Evolutionary conservation across 2,797 vertebrate genomes (phyloP), one percentile per base, ranked within the genome.

Genomic region (Sylvia borin): DNA sequence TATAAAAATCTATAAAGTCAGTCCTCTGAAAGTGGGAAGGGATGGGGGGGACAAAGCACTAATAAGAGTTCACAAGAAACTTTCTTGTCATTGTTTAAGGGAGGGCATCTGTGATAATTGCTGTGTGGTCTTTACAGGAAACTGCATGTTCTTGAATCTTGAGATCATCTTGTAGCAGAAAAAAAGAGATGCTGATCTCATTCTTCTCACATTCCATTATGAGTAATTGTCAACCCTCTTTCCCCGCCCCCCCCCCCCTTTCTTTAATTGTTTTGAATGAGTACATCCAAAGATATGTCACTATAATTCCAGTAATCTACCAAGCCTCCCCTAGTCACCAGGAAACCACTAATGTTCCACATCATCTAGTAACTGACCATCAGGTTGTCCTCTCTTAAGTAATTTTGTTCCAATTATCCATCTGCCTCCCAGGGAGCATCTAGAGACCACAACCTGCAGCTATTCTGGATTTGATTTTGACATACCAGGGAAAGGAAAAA

Each of bases 41-140:
- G n/a, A 25, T 3, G 42, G 10, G 5, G 5, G 14, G 9, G 31
- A 29, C 22, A 38, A 45, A 74, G 26, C 34, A 25, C 17, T 21
- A 25, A 42, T 13, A 47, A 45, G 57, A 78, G 45, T 54, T 79
- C 42, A 34, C 19, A 38, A 67, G 27, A 78, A 61, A 13, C 36
- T 55, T 51, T 16, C 47, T 40, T 67, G 42, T 14, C 36, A 42
- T 68, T 84, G 43, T 34, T 65, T 6, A 27, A 83, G 34, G 50
- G 58, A 88, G 58, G 42, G 68, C 31, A 65, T 8, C 8, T 9
- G 7, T 17, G 76, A 64, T 31, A 72, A 72, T 26, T 76, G 62
- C 75, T 73, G 47, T 61, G 93, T 78, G 95, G 83, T 93, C 93
- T 81, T 65, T 21, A 92, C 87, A 92, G 92, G 94, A 97, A 96